Conservation (phyloP, 2,888 invertebrate genomes). For the Agrochola lota region DNA sequence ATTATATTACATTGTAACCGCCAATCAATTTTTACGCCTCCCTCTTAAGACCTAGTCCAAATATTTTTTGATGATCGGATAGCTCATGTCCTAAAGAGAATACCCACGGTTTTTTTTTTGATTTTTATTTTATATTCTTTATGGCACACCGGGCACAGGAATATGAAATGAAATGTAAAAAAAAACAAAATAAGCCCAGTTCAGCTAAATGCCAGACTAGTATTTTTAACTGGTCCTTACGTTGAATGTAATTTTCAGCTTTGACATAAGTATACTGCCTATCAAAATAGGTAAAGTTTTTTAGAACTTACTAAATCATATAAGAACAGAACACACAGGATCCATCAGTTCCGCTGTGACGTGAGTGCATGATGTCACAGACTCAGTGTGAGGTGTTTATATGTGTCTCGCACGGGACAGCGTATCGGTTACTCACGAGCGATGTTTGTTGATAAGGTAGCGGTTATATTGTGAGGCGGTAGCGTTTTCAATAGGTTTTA, state of each 20-base stretch:
- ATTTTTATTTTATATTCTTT: too few relatives aligned
- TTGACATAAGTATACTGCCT: neutral
- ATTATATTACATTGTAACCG: too few relatives aligned
- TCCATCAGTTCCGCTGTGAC: slow-evolving; percentile 55
- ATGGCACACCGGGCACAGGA: too few relatives aligned
- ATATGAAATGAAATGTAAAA: too few relatives aligned
- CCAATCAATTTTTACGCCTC: too few relatives aligned
- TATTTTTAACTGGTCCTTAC: too few relatives aligned
- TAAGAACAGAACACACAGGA: slow-evolving; percentile 52
- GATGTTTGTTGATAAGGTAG: slow-evolving; percentile 48
- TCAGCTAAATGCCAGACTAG: too few relatives aligned
- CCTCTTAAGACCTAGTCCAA: too few relatives aligned
- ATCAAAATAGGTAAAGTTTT: slow-evolving; percentile 18
- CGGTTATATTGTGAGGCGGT: neutral
- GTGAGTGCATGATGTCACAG: slow-evolving; percentile 66
- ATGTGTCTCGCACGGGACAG: slow-evolving; percentile 64
- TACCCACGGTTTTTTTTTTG: too few relatives aligned
- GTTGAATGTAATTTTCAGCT: neutral
- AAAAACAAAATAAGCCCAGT: too few relatives aligned
- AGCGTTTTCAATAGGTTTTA: neutral
- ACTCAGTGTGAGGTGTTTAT: slow-evolving; percentile 66
- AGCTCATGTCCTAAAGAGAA: too few relatives aligned
- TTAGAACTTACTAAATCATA: slow-evolving; percentile 1
- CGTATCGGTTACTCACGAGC: slow-evolving; percentile 66
- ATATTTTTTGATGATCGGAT: too few relatives aligned